Percentiles rank a stretch among this genome's conserved stretches.
Conservation (phyloP, 2,888 invertebrate species). For the Troglohyphantes excavatus region DNA sequence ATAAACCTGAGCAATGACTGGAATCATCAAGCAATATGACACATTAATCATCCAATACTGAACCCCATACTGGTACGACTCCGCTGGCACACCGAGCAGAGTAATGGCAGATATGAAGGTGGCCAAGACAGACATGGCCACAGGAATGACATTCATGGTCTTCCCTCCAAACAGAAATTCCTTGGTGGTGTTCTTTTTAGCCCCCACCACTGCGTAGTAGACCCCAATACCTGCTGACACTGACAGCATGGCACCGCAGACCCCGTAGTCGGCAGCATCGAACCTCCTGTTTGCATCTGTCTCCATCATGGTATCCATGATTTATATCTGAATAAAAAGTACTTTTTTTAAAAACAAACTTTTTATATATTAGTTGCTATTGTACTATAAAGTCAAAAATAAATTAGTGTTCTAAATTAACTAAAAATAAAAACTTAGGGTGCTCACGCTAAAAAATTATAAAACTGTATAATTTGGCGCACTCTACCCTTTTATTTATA, state of each 20-base stretch:
- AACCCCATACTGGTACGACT: conserved; percentile 93
- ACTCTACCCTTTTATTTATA: too few relatives aligned
- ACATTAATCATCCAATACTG: conserved; percentile 93
- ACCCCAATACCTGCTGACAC: conserved; percentile 92
- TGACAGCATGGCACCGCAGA: conserved; percentile 89
- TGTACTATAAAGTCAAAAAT: too few relatives aligned
- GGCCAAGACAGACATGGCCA: conserved; percentile 93
- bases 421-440: too few relatives aligned
- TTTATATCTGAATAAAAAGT: too few relatives aligned
- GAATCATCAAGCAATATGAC: conserved; percentile 88
- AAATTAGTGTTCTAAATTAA: too few relatives aligned
- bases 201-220: conserved; percentile 88
- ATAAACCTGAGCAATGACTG: conserved; percentile 87
- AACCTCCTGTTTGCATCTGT: conserved; percentile 58
- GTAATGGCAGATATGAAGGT: conserved; percentile 96
- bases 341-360: too few relatives aligned
- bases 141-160: conserved; percentile 92
- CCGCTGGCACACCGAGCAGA: conserved; percentile 93
- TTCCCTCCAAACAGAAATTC: conserved; percentile 92
- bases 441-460: too few relatives aligned
- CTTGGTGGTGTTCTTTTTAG: conserved; percentile 88
- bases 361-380: too few relatives aligned
- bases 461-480: too few relatives aligned
- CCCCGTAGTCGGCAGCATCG: conserved; percentile 87
- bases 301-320: background rate